A percentile compares a stretch with the other conserved stretches of the same genome.
phyloP scores from a whole-genome alignment of 1,140 invertebrate species.

The Lepidurus apus region DNA sequence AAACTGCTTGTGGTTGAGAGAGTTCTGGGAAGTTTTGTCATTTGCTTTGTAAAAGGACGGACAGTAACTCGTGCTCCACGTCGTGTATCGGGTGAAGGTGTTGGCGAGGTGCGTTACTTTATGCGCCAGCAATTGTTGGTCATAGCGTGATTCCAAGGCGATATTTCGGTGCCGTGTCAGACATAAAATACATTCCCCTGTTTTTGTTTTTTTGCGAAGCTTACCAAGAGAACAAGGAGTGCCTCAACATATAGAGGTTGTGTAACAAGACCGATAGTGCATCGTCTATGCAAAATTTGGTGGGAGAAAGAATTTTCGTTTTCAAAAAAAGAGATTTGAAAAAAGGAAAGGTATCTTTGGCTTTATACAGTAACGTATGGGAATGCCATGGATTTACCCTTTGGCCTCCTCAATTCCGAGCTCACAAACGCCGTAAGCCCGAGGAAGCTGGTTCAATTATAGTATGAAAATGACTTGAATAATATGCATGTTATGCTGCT shows the following conservation, averaged over 20 bases:
- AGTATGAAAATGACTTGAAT: conserved; percentile 19
- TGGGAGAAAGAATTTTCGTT: too few species aligned
- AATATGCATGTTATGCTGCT: neutral
- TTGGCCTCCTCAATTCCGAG: neutral
- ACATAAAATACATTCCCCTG: too few species aligned
- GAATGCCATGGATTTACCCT: conserved; percentile 11
- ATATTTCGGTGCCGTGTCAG: neutral
- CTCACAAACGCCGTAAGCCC: neutral
- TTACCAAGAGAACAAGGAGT: neutral
- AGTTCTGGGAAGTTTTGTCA: neutral
- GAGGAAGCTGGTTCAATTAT: conserved; percentile 15
- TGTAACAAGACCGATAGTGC: neutral
- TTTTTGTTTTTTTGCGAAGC: neutral
- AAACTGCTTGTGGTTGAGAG: too few species aligned
- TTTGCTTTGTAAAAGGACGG: neutral
- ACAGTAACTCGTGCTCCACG: neutral
- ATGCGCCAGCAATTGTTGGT: neutral
- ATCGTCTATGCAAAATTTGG: neutral
- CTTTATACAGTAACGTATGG: neutral
- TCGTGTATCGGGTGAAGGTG: neutral
- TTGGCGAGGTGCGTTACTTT: neutral
- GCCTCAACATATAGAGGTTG: neutral
- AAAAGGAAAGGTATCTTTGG: neutral
- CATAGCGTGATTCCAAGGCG: neutral
- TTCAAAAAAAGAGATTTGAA: too few species aligned